Base-by-base conservation (phyloP, 2,797 vertebrate species). In the Falco naumanni region DNA sequence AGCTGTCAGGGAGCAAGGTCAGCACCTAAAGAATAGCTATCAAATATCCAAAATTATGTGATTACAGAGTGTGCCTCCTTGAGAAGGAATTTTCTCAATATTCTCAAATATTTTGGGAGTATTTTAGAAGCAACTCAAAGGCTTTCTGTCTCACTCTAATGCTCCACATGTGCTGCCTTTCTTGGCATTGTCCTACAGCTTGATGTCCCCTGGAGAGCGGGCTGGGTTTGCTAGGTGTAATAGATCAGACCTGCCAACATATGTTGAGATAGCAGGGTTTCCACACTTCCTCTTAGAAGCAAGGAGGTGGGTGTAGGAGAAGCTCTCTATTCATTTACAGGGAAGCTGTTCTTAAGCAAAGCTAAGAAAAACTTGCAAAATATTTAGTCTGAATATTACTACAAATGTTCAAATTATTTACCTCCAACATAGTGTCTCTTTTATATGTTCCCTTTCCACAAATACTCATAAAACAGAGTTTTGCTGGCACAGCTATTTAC, bases 391-490 rank as follows among this genome's bases (percentile, higher is more conserved):
- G 50, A 76, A n/a, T 90, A 84, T 82, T 63, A 41, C 11, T 1
- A 84, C 74, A 93, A 90, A 65, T 50, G 43, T 90, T 93, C 63
- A 66, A 63, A 93, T 84, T 91, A 90, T 91, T 96, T 91, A 90
- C 85, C 65, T 94, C 39, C 86, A 90, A 56, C 56, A 53, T 66
- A 84, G 28, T 76, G 26, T 64, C 45, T 88, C 45, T 84, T 93
- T 89, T 90, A 59, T 65, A 41, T 72, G n/a, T 87, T 91, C 13
- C 22, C 13, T 16, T 90, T 91, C 72, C 82, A 70, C 70, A 96
- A 88, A 89, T 64, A 91, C 18, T 79, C 63, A 70, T 93, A 87
- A 86, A 96, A 9, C 9, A 76, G 70, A 39, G n/a, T 79, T 93
- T 91, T 87, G 54, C 59, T 87, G 80, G 63, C 70, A 90, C 48